phyloP scores from a whole-genome alignment of 2,888 invertebrate genomes.

The Nomada flava region DNA sequence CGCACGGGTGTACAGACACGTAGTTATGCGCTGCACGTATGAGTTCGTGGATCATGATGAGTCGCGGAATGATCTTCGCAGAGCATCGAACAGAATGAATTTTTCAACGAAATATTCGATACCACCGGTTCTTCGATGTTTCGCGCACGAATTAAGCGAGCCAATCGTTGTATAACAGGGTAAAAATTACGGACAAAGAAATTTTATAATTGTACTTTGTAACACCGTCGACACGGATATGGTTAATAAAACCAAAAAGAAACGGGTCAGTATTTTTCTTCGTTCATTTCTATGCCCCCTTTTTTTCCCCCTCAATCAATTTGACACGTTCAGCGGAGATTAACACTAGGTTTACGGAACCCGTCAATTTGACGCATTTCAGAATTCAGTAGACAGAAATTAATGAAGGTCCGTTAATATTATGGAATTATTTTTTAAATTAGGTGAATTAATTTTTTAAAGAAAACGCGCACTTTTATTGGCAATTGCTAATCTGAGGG shows the following conservation, averaged over 20 bases:
- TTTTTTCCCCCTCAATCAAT: neutral
- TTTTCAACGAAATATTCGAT: conserved; percentile 13
- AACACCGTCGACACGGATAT: conserved; percentile 29
- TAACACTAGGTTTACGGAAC: too few species aligned
- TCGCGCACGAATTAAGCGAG: neutral
- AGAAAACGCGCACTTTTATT: too few species aligned
- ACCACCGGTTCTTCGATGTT: neutral
- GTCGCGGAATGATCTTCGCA: conserved; percentile 7
- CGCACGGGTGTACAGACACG: neutral
- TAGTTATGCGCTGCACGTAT: neutral
- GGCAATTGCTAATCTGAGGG: too few species aligned
- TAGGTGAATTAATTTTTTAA: too few species aligned
- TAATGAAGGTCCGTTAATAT: too few species aligned
- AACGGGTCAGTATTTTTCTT: neutral
- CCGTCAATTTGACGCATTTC: too few species aligned
- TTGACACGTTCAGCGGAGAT: neutral
- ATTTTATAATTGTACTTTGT: conserved; percentile 33
- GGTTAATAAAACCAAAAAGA: conserved; percentile 43
- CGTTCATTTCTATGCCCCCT: conserved; percentile 10
- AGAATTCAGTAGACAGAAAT: too few species aligned
- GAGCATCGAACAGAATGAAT: conserved; percentile 33
- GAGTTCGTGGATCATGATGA: conserved; percentile 3
- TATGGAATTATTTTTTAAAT: too few species aligned
- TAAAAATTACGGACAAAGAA: conserved; percentile 12
- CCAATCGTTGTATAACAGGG: conserved; percentile 9